phyloP scores from a whole-genome alignment of 2,888 invertebrate species.

The Eupithecia tripunctaria region DNA sequence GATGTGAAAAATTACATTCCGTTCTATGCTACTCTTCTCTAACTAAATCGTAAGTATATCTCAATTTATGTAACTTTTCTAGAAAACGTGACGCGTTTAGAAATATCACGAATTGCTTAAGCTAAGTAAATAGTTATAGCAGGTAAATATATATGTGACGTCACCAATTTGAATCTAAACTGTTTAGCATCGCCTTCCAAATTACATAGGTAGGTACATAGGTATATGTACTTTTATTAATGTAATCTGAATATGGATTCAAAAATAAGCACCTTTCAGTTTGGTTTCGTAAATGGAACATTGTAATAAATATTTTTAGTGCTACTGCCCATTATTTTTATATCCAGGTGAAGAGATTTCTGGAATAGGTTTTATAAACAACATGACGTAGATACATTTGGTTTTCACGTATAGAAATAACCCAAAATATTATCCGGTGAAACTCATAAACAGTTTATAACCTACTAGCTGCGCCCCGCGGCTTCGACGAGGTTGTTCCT shows the following conservation, averaged over 20 bases:
- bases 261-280: slow-evolving; percentile 18
- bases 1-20: background rate
- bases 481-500: too few relatives aligned
- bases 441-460: background rate
- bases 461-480: too few relatives aligned
- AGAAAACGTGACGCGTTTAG: background rate
- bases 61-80: background rate
- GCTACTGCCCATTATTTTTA: slow-evolving; percentile 12
- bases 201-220: too few relatives aligned
- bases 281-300: slow-evolving; percentile 24
- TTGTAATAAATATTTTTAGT: slow-evolving; percentile 25
- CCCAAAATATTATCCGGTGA: background rate
- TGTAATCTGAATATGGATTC: slow-evolving; percentile 12
- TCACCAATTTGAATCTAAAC: slow-evolving; percentile 31
- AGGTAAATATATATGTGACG: slow-evolving; percentile 18
- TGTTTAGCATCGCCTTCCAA: slow-evolving; percentile 39
- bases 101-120: slow-evolving; percentile 15
- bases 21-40: too few relatives aligned
- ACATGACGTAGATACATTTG: background rate
- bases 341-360: slow-evolving; percentile 13
- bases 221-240: slow-evolving; percentile 23
- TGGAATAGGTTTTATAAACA: background rate
- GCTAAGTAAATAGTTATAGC: slow-evolving; percentile 3
- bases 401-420: background rate
- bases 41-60: too few relatives aligned